Evolutionary conservation across 2,113 vertebrate species (phyloP).

Genomic region (Rhea pennata): DNA sequence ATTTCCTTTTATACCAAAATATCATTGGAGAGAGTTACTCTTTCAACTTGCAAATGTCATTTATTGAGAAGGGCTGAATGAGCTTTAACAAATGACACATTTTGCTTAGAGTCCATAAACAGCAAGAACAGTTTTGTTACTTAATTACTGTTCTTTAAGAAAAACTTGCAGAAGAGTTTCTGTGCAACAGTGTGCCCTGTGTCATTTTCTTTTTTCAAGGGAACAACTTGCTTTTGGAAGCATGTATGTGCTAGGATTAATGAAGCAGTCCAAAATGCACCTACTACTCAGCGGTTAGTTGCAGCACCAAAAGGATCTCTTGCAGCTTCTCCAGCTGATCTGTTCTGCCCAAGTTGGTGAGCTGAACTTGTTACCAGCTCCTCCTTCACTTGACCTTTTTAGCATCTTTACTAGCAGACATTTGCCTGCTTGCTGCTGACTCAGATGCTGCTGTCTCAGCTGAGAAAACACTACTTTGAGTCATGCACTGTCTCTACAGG

Average conservation of each 20-base stretch:
- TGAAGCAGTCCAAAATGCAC: neutral
- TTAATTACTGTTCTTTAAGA: neutral
- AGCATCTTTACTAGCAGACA: conserved; percentile 50
- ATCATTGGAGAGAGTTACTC: neutral
- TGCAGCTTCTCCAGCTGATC: neutral
- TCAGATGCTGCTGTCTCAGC: conserved; percentile 68
- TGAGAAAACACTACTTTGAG: conserved; percentile 60
- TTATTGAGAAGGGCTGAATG: neutral
- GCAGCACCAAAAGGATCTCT: neutral
- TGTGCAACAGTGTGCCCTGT: neutral
- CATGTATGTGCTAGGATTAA: neutral
- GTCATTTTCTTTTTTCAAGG: neutral
- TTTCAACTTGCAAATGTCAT: neutral
- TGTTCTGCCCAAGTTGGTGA: neutral
- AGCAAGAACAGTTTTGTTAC: neutral
- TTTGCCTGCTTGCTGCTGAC: conserved; percentile 34
- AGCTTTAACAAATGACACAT: neutral
- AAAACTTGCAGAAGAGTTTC: neutral
- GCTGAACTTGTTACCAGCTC: neutral
- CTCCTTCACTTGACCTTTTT: conserved; percentile 41
- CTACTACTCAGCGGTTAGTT: neutral
- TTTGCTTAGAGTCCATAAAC: neutral
- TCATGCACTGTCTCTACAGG: conserved; percentile 40
- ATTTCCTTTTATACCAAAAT: neutral
- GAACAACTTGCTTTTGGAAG: neutral